Evolutionary conservation across 2,888 invertebrate genomes (phyloP), one percentile per base, ranked within the genome.

Genomic region (Athrips mouffetella): DNA sequence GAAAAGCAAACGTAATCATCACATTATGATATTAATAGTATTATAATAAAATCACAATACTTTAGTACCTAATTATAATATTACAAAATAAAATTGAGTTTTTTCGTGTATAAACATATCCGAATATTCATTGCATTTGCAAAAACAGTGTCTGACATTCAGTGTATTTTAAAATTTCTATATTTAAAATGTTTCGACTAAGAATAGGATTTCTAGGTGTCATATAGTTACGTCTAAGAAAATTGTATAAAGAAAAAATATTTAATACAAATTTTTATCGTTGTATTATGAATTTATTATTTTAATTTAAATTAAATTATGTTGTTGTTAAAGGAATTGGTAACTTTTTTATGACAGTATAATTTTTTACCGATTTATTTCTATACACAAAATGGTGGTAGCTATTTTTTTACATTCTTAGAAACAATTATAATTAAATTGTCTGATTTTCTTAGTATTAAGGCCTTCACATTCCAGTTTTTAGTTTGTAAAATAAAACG

Each of bases 351-450:
- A 15, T 48, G 29, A 18, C 30, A 31, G 13, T 15, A 42, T 5
- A 41, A 35, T 50, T 52, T 47, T 50, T 45, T 49, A 42, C 47
- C 47, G 37, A 31, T 45, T 45, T 30, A 41, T 16, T 47, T 44
- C 15, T 52, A 40, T 35, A 45, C 35, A 29, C 21, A 46, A 30
- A 27, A 41, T 31, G 57, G 57, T 57, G 55, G 57, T 57, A 55
- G 55, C 50, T 53, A 50, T 47, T 50, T 48, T 52, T 50, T 44
- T 45, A 49, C 25, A 46, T 37, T 47, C 42, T 47, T 25, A 21
- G 16, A 29, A 31, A 37, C 11, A 33, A 11, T 45, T 23, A 15
- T 31, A 37, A 15, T 20, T 18, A 10, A 40, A 13, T 20, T 16
- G 47, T 31, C 2, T 37, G 13, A 25, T 42, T 11, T 42, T 40